Conservation (phyloP, 2,113 vertebrate genomes). For the Aptenodytes patagonicus region DNA sequence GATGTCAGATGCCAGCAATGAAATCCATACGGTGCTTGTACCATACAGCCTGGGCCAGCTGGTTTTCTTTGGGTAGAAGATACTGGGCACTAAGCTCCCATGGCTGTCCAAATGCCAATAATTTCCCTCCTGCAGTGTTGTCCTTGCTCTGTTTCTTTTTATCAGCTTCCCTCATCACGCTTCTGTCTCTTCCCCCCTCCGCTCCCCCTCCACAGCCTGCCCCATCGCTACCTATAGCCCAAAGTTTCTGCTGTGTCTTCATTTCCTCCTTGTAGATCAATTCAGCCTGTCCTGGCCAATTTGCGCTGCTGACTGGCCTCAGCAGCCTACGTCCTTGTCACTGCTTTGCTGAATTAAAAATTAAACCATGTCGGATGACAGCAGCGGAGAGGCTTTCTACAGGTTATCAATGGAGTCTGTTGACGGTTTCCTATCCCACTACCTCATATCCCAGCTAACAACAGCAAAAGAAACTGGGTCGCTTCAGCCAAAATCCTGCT, state of each 20-base stretch:
- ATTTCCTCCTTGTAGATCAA: constrained; percentile 61
- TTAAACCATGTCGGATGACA: constrained; percentile 43
- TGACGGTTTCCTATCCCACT: background rate
- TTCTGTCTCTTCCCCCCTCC: background rate
- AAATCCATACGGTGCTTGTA: background rate
- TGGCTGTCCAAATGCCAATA: background rate
- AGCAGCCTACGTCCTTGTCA: constrained; percentile 53
- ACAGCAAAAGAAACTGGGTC: background rate
- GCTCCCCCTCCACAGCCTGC: background rate
- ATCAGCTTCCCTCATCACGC: background rate
- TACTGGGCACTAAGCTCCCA: background rate
- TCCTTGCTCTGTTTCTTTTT: constrained; percentile 9
- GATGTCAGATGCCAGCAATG: background rate
- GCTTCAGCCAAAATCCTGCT: background rate
- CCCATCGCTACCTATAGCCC: background rate
- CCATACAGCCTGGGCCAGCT: background rate
- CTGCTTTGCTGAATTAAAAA: constrained; percentile 64
- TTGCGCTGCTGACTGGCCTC: constrained; percentile 19
- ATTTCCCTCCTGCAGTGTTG: background rate
- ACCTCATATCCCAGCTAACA: background rate
- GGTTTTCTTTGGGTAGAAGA: background rate
- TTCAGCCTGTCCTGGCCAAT: constrained; percentile 64
- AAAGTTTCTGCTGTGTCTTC: constrained; percentile 57
- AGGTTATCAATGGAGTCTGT: background rate
- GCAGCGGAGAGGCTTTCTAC: background rate